Conservation (phyloP, 2,113 vertebrate species). For the Rallus limicola region DNA sequence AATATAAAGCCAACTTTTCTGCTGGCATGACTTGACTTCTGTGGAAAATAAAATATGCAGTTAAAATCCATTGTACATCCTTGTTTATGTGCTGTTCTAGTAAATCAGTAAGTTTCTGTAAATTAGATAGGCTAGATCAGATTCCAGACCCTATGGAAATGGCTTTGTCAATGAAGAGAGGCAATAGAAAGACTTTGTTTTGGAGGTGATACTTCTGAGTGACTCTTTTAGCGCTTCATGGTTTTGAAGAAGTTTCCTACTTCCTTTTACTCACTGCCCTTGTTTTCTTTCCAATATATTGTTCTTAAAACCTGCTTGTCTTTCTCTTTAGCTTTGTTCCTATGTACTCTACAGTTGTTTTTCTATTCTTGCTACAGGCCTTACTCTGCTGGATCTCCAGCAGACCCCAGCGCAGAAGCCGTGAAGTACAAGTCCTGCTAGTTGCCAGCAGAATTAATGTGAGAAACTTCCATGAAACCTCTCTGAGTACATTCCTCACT, state of each 20-base stretch:
- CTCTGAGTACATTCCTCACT: neutral
- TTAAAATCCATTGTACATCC: neutral
- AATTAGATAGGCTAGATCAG: neutral
- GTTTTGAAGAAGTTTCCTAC: neutral
- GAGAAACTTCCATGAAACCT: neutral
- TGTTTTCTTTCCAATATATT: neutral
- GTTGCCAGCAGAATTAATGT: neutral
- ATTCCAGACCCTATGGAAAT: neutral
- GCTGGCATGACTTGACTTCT: neutral
- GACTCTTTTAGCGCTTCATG: neutral
- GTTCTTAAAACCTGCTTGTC: neutral
- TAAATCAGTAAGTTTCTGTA: slow-evolving; percentile 1
- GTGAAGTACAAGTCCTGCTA: neutral
- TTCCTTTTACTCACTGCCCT: neutral
- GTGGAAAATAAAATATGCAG: neutral
- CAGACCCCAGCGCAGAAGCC: neutral
- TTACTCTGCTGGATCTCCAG: neutral
- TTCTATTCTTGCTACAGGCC: neutral
- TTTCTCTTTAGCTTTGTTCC: neutral
- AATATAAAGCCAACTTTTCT: neutral
- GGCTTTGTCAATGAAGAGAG: neutral
- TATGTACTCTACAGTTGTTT: neutral
- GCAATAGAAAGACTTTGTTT: neutral
- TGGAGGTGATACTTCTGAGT: neutral
- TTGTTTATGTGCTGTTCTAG: neutral